phyloP scores from a whole-genome alignment of 2,888 invertebrate genomes.

The Ecliptopera silaceata region DNA sequence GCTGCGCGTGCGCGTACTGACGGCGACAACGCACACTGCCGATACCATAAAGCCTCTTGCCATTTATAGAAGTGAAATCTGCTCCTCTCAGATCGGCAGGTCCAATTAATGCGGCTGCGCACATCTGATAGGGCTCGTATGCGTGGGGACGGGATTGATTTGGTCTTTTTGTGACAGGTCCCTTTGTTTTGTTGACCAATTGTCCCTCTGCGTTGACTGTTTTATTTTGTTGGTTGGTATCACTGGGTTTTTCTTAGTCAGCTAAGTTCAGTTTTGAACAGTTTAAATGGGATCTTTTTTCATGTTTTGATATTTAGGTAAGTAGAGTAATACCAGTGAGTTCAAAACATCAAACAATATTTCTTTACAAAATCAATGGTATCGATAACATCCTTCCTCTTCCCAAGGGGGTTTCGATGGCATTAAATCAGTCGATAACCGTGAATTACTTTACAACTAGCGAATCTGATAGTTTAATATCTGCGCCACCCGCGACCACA shows the following conservation, averaged over 20 bases:
- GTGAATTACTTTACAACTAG: slow-evolving; percentile 52
- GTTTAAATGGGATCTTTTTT: too few relatives aligned
- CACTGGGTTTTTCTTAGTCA: not conserved
- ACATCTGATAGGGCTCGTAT: slow-evolving; percentile 60
- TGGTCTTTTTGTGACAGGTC: slow-evolving; percentile 27
- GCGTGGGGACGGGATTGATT: slow-evolving; percentile 36
- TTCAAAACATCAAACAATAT: not conserved
- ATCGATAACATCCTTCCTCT: slow-evolving; percentile 2
- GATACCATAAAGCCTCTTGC: slow-evolving; percentile 78
- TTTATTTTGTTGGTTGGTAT: not conserved
- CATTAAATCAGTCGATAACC: slow-evolving; percentile 36
- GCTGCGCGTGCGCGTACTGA: slow-evolving; percentile 71
- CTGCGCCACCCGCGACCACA: slow-evolving; percentile 61
- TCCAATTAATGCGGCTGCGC: slow-evolving; percentile 74
- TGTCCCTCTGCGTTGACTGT: not conserved
- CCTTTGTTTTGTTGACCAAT: slow-evolving; percentile 19
- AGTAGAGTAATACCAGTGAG: not conserved
- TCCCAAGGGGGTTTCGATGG: slow-evolving; percentile 29
- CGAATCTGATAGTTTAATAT: slow-evolving; percentile 64
- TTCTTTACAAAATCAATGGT: not conserved
- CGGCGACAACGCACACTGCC: slow-evolving; percentile 69
- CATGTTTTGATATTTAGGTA: too few relatives aligned
- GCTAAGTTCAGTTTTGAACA: too few relatives aligned
- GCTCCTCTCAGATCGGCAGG: slow-evolving; percentile 60
- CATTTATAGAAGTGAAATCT: slow-evolving; percentile 79